These are phyloP conservation scores for Poliocrania exsul DNA, from an alignment of 2,797 vertebrate species.

Conservation along the genomic window DNA sequence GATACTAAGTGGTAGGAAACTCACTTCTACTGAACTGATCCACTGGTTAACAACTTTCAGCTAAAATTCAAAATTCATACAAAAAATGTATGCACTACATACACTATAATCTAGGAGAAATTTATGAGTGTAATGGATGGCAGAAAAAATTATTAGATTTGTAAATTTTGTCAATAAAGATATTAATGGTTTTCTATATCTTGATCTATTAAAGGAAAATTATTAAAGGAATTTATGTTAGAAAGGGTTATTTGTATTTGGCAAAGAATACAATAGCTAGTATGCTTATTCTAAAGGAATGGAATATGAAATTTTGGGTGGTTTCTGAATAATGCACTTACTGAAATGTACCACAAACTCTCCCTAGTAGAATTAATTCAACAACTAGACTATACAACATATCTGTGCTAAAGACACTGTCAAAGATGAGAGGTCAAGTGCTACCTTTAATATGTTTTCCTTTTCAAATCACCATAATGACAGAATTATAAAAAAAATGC, in stretches of 20 bases:
- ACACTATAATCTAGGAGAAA: not conserved
- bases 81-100: not conserved
- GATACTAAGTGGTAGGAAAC: not conserved
- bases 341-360: not conserved
- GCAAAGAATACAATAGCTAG: not conserved
- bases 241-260: not conserved
- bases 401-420: not conserved
- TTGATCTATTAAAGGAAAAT: slow-evolving; percentile 1
- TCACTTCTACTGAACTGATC: not conserved
- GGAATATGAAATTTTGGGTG: not conserved
- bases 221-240: not conserved
- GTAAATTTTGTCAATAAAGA: not conserved
- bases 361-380: not conserved
- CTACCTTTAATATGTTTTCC: not conserved
- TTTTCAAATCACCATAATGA: not conserved
- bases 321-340: not conserved
- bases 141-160: not conserved
- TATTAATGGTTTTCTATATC: not conserved
- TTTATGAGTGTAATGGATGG: not conserved
- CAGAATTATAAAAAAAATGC: not conserved
- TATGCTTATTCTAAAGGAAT: not conserved
- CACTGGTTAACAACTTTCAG: not conserved
- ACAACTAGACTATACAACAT: accelerated
- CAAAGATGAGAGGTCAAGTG: not conserved
- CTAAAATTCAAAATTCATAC: not conserved